Evolutionary conservation across 2,113 vertebrate species (phyloP).

Genomic region (Aptenodytes forsteri): DNA sequence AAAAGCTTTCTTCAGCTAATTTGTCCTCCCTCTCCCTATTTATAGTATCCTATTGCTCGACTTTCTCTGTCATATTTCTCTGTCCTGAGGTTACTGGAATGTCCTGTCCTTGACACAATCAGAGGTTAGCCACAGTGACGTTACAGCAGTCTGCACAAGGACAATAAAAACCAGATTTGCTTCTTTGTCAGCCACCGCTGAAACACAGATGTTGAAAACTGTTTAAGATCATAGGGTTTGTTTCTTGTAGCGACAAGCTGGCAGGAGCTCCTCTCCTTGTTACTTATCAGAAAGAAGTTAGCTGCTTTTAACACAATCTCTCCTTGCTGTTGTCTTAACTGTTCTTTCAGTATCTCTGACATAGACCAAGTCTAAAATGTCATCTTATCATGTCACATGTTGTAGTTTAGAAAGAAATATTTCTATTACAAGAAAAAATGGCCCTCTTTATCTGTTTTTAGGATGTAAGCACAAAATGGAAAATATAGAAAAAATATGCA

Average conservation of each 20-base stretch:
- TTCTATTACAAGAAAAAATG: background rate
- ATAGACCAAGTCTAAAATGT: background rate
- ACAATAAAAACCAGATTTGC: background rate
- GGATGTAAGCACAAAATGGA: background rate
- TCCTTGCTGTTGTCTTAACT: background rate
- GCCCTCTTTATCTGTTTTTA: background rate
- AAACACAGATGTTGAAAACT: background rate
- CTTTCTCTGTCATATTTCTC: background rate
- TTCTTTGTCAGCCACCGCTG: background rate
- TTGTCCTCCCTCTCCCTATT: background rate
- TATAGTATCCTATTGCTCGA: background rate
- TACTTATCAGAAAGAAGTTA: background rate
- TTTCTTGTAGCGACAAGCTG: background rate
- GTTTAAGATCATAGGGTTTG: background rate
- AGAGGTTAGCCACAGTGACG: background rate
- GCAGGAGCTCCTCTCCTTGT: background rate
- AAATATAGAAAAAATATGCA: background rate
- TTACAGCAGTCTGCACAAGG: background rate
- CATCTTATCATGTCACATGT: background rate
- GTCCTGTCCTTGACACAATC: background rate
- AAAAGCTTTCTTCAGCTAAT: background rate
- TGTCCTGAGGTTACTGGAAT: background rate
- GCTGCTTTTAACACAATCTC: background rate
- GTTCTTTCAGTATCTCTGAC: background rate
- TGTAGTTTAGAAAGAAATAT: slow-evolving; percentile 1